Evolutionary conservation across 92 coral and sea anemone species (phyloP).

Genomic region (Palythoa caribaeorum): DNA sequence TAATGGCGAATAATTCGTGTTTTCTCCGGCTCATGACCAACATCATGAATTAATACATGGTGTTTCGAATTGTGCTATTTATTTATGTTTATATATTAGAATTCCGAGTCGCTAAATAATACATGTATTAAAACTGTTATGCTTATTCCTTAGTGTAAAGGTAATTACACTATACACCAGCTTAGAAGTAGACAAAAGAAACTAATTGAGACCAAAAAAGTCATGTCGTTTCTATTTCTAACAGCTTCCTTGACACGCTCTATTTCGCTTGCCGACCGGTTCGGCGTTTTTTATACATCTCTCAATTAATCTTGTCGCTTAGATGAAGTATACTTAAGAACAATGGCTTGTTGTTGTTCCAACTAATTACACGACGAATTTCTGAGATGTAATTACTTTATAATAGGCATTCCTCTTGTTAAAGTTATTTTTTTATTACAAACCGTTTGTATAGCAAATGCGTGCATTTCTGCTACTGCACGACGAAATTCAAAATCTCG

Average conservation of each 20-base stretch:
- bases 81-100: neutral
- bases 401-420: conserved; percentile 47
- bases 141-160: conserved; percentile 17
- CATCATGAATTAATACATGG: neutral
- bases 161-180: conserved; percentile 3
- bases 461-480: neutral
- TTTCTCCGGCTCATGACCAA: neutral
- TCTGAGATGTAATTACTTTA: conserved; percentile 39
- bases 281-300: conserved; percentile 26
- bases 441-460: conserved; percentile 24
- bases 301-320: neutral
- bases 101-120: conserved; percentile 10
- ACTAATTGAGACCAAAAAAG: neutral
- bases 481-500: no score
- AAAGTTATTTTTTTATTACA: neutral
- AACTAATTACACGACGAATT: conserved; percentile 33
- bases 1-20: neutral
- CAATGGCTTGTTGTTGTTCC: conserved; percentile 33
- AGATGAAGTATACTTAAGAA: conserved; percentile 13
- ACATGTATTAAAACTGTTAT: neutral
- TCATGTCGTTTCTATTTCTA: conserved; percentile 17
- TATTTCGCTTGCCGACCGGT: neutral
- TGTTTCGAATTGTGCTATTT: neutral
- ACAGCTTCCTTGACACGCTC: conserved; percentile 12
- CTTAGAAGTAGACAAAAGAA: conserved; percentile 29